These are phyloP conservation scores for Nesogale talazaci DNA, from an alignment of 2,113 vertebrate species.

Conservation along the genomic window DNA sequence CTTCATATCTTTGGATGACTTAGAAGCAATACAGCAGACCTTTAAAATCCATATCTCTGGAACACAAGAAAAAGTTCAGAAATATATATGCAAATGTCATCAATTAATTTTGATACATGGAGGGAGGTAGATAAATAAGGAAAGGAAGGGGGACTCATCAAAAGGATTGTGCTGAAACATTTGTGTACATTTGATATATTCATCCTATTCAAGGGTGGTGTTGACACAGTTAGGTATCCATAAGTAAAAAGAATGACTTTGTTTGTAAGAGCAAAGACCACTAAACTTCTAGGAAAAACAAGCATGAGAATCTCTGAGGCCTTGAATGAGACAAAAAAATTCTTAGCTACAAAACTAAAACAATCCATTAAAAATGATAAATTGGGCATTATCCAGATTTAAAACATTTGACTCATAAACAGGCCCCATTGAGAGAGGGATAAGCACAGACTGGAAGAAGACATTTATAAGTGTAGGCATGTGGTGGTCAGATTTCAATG, in stretches of 20 bases:
- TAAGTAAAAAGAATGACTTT: conserved; percentile 1
- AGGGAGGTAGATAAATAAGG: not conserved
- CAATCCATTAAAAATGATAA: conserved; percentile 12
- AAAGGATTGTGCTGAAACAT: too few species aligned
- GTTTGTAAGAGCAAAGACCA: conserved; percentile 1
- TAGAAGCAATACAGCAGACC: not conserved
- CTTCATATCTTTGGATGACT: not conserved
- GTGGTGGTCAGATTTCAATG: not conserved
- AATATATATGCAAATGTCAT: not conserved
- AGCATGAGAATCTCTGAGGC: not conserved
- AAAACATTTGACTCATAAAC: conserved; percentile 5
- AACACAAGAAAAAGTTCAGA: conserved; percentile 16
- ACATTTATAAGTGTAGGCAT: not conserved
- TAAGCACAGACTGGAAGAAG: not conserved
- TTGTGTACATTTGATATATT: too few species aligned
- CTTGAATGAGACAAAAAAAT: conserved; percentile 28
- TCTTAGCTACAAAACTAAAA: not conserved
- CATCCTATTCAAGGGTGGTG: not conserved
- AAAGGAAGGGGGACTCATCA: not conserved
- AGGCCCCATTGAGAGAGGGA: not conserved
- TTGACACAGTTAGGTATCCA: not conserved
- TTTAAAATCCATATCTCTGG: conserved; percentile 31
- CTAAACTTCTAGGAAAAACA: conserved; percentile 20
- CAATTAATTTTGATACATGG: not conserved
- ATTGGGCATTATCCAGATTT: not conserved